phyloP scores from a whole-genome alignment of 2,888 invertebrate genomes.

The Odontothrips loti region DNA sequence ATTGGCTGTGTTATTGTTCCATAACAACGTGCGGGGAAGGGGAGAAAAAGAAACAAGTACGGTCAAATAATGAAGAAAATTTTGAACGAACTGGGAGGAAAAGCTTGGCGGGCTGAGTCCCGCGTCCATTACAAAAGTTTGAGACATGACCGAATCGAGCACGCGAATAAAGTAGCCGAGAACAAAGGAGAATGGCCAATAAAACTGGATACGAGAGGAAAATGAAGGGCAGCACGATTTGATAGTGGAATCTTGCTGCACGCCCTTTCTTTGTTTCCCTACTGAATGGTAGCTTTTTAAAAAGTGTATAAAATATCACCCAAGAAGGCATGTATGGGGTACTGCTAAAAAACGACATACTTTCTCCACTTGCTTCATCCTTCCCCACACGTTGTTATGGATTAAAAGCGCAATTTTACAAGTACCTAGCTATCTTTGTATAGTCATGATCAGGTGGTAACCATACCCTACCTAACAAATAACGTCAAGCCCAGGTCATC shows the following conservation, averaged over 20 bases:
- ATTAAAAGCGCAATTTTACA: neutral
- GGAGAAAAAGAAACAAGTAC: constrained; percentile 7
- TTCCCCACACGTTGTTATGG: neutral
- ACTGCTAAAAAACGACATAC: neutral
- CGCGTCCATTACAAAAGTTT: neutral
- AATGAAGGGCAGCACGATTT: constrained; percentile 5
- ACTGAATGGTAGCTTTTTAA: neutral
- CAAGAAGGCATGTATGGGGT: neutral
- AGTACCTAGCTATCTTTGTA: constrained; percentile 13
- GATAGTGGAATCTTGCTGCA: constrained; percentile 7
- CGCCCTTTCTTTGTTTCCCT: neutral
- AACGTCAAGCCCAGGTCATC: neutral
- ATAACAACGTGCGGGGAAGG: constrained; percentile 10
- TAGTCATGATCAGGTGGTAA: neutral
- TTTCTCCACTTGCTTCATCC: neutral
- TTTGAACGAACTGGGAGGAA: neutral
- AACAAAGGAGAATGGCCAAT: constrained; percentile 19
- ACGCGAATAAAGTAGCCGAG: neutral
- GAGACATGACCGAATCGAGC: neutral
- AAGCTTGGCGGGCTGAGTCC: neutral
- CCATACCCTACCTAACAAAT: neutral
- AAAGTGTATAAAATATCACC: neutral
- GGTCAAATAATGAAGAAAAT: constrained; percentile 10
- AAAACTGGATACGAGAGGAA: neutral
- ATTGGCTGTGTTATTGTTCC: constrained; percentile 17